A percentile compares a stretch with the other conserved stretches of the same genome.
Evolutionary conservation across 2,113 vertebrate genomes (phyloP).

Genomic region (Scatophagus argus): DNA sequence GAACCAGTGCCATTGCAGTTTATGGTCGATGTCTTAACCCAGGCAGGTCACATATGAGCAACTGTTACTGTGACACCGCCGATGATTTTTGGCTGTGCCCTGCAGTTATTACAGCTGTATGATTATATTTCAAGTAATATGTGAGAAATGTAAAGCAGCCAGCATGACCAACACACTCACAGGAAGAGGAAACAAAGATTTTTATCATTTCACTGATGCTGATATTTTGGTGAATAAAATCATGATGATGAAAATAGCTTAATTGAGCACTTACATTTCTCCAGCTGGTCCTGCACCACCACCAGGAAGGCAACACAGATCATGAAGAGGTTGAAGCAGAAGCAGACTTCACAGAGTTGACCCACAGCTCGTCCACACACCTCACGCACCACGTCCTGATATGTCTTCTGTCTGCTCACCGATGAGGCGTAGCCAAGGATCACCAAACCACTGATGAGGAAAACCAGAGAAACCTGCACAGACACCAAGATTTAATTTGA

Average conservation of each 20-base stretch:
- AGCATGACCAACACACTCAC: neutral
- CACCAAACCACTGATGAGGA: slow-evolving; percentile 92
- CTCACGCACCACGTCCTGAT: slow-evolving; percentile 91
- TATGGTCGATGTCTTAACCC: too few relatives aligned
- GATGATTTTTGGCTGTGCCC: too few relatives aligned
- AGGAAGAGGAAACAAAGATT: too few relatives aligned
- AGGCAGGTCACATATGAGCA: neutral
- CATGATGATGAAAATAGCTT: neutral
- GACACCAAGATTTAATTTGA: neutral
- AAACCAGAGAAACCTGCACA: slow-evolving; percentile 90
- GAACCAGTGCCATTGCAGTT: too few relatives aligned
- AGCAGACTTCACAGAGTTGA: slow-evolving; percentile 93
- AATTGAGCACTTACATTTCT: slow-evolving; percentile 87
- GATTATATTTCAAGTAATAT: neutral
- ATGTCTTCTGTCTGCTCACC: slow-evolving; percentile 89
- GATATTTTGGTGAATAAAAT: too few relatives aligned
- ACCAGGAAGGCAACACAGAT: slow-evolving; percentile 95
- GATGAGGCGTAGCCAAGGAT: slow-evolving; percentile 91
- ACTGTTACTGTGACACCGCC: too few relatives aligned
- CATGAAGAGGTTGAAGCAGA: slow-evolving; percentile 96
- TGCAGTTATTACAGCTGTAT: neutral
- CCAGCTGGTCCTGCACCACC: slow-evolving; percentile 96
- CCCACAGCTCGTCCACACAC: slow-evolving; percentile 89
- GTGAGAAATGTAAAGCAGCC: neutral
- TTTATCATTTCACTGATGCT: too few relatives aligned